Evolutionary conservation across 2,797 vertebrate genomes (phyloP), one percentile per base, ranked within the genome.

Genomic region (Spatula versicolor): DNA sequence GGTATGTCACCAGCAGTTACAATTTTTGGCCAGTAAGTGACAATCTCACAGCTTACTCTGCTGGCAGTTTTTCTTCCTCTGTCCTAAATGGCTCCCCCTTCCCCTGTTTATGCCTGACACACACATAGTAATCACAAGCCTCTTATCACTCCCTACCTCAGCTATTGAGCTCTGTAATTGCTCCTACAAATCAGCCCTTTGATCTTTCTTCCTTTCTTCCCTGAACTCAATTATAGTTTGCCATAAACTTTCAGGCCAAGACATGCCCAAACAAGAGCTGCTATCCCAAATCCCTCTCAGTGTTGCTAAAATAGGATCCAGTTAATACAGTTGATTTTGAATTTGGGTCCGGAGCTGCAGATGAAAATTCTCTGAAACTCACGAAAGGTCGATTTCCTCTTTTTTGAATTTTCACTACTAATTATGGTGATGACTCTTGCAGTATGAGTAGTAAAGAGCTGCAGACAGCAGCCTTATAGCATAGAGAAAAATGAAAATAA

Each of bases 201-300:
- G 54, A 92, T 41, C 25, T 92, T 84, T 48, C 67, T 64, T 71
- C 6, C 4, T 54, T 91, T 84, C 63, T 84, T 79, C 60, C 30
- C 63, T 67, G 55, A 90, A 84, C 74, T 88, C 68, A 63, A 63
- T 64, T 75, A 43, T 30, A 90, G 31, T 56, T 86, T 95, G 88
- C 90, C 78, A 64, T 82, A 83, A 94, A 33, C 25, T 74, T 90
- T 77, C 78, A 85, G 37, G 78, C 50, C 54, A 71, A 91, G 64
- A 50, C 62, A 91, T 77, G 75, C 68, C 78, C 72, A 80, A 62
- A 33, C 84, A 84, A 77, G 52, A 85, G 25, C 28, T 87, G 50
- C 52, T n/a, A 35, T 60, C 92, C 45, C 56, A 93, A 74, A 80
- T 58, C 31, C n/a, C 11, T 74, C 63, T 86, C 67, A 54, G 26